Evolutionary conservation across 2,113 vertebrate species (phyloP).

Genomic region (Pantherophis guttatus): DNA sequence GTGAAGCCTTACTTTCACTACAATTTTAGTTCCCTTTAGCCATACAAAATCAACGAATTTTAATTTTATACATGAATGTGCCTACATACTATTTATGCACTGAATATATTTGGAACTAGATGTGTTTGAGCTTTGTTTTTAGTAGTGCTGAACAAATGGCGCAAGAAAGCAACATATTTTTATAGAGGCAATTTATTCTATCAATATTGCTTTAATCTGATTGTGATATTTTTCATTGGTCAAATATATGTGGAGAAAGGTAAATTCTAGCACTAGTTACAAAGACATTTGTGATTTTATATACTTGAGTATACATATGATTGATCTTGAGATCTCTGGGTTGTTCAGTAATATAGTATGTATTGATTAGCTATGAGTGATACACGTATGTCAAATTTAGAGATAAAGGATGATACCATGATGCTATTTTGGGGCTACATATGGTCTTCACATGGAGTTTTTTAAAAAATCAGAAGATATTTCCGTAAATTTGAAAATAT

Average conservation of each 20-base stretch:
- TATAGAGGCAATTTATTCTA: conserved; percentile 6
- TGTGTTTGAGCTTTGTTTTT: not conserved
- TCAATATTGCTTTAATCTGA: conserved; percentile 4
- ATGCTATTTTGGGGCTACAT: conserved; percentile 1
- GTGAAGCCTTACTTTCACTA: conserved; percentile 18
- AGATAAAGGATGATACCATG: conserved; percentile 31
- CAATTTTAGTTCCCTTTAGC: conserved; percentile 22
- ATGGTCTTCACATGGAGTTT: not conserved
- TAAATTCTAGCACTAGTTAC: not conserved
- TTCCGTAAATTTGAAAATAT: conserved; percentile 18
- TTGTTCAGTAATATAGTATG: conserved; percentile 13
- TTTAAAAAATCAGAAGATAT: conserved; percentile 19
- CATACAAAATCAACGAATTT: not conserved
- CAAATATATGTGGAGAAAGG: not conserved
- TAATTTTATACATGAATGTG: conserved; percentile 34
- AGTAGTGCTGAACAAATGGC: not conserved
- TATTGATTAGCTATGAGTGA: not conserved
- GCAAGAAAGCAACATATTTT: not conserved
- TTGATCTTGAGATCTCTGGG: not conserved
- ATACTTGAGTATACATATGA: not conserved
- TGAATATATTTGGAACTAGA: conserved; percentile 19
- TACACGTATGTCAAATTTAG: not conserved
- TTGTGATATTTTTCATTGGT: not conserved
- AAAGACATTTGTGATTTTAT: not conserved
- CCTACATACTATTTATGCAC: conserved; percentile 22